Conservation (phyloP, 2,888 invertebrate genomes). For the Cantharis flavilabris region DNA sequence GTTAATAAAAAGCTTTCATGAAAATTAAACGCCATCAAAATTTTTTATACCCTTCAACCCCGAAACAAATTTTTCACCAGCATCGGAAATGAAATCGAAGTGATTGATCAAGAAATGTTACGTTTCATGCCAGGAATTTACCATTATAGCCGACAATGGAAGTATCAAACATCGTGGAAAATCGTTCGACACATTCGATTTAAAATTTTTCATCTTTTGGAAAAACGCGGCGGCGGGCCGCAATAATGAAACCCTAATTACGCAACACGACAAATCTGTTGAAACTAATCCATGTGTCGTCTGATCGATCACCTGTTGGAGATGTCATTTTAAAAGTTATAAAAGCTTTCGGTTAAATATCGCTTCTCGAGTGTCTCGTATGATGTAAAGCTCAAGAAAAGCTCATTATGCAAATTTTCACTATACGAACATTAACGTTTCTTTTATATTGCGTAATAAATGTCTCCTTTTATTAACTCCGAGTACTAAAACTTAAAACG, state of each 20-base stretch:
- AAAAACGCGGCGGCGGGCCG: background rate
- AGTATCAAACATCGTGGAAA: background rate
- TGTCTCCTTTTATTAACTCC: background rate
- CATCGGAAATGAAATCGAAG: background rate
- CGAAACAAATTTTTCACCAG: background rate
- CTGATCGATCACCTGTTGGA: constrained; percentile 3
- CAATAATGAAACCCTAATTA: background rate
- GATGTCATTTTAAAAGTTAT: background rate
- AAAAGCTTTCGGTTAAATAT: background rate
- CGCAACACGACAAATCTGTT: background rate
- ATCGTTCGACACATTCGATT: background rate
- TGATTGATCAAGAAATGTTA: background rate
- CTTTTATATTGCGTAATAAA: background rate
- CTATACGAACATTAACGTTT: background rate
- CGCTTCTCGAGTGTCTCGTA: background rate
- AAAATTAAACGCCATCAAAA: background rate
- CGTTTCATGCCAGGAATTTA: background rate
- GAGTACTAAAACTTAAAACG: background rate
- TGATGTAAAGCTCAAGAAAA: background rate
- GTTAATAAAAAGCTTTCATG: background rate
- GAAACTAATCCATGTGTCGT: background rate
- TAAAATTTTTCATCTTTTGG: background rate
- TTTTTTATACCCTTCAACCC: background rate
- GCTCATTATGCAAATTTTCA: background rate
- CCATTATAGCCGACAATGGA: background rate